Base-by-base conservation (phyloP, 2,888 invertebrate genomes). In the Drosophila rubida region DNA sequence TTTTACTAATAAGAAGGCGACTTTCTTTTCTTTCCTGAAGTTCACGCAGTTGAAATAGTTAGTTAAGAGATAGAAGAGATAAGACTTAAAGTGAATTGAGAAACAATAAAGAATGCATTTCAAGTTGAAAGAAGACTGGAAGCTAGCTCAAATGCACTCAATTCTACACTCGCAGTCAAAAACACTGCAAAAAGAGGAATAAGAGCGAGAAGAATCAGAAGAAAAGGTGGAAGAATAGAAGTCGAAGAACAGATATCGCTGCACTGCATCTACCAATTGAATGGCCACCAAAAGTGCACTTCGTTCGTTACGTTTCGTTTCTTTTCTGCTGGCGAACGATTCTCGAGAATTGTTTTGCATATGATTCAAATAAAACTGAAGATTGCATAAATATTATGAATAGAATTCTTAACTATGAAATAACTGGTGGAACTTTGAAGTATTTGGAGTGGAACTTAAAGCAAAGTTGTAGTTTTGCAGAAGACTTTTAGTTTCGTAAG, bases 351-450 rank as follows among this genome's bases (percentile, higher is more conserved):
- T 59, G 50, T 59, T 73, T 73, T 73, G 72, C 72, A 73, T 73
- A 71, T 64, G 77, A 54, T 50, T 35, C 22, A 69, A 35, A 59
- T 45, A 35, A 45, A 69, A 23, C 8, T 6, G 8, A 39, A 75
- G 76, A 75, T 71, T 69, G 70, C 62, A 75, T 53, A 69, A 57
- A 53, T 57, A 9, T 58, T 70, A 75, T 75, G 68, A 58, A 46
- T 45, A 32, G 46, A 25, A 45, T 45, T 45, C n/a, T 22, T 4
- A 44, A 35, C 41, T 55, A 35, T 41, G 19, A n/a, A 35, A 16
- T 35, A 45, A 55, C 30, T 45, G 25, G n/a, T 0, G n/a, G 14
- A 42, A 5, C 9, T 61, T 23, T 49, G 60, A 61, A 39, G 37
- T 37, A 11, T 30, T 11, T 30, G 11, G 13, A 35, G 6, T 35